Evolutionary conservation across 2,113 vertebrate species (phyloP).

Genomic region (Hippocampus barbouri): DNA sequence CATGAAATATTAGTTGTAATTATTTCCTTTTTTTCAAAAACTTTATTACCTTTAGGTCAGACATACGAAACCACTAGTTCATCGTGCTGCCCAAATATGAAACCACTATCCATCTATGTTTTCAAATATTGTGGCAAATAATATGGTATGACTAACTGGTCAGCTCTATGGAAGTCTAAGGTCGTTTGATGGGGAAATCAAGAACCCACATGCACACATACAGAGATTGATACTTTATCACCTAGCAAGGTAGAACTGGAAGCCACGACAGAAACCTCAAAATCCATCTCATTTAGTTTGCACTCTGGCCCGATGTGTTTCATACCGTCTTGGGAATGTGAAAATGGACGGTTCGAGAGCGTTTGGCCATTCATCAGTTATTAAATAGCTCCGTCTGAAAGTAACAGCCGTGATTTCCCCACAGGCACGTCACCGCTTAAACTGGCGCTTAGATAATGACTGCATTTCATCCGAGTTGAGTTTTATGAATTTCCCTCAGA

Average conservation of each 20-base stretch:
- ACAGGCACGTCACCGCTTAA: constrained; percentile 17
- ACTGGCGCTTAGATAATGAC: constrained; percentile 33
- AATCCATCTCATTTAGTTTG: neutral
- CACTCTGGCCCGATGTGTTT: neutral
- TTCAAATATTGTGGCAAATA: neutral
- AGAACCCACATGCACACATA: neutral
- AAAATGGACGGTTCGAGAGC: neutral
- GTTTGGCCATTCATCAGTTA: neutral
- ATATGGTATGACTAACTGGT: neutral
- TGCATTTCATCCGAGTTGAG: constrained; percentile 25
- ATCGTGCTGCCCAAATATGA: neutral
- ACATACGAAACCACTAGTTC: too few relatives aligned
- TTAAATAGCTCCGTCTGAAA: constrained; percentile 7
- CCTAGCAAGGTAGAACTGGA: neutral
- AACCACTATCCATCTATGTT: too few relatives aligned
- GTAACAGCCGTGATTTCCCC: constrained; percentile 14
- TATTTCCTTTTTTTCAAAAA: too few relatives aligned
- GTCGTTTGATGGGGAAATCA: neutral
- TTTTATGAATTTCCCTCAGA: constrained; percentile 24
- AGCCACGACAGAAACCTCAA: neutral
- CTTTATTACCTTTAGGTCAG: too few relatives aligned
- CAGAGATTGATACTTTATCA: neutral
- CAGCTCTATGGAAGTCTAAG: neutral
- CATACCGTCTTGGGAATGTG: neutral
- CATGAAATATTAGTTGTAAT: too few relatives aligned